Percentiles rank a stretch among this genome's conserved stretches.
phyloP scores from a whole-genome alignment of 2,797 vertebrate genomes.

The Arvicola amphibius region DNA sequence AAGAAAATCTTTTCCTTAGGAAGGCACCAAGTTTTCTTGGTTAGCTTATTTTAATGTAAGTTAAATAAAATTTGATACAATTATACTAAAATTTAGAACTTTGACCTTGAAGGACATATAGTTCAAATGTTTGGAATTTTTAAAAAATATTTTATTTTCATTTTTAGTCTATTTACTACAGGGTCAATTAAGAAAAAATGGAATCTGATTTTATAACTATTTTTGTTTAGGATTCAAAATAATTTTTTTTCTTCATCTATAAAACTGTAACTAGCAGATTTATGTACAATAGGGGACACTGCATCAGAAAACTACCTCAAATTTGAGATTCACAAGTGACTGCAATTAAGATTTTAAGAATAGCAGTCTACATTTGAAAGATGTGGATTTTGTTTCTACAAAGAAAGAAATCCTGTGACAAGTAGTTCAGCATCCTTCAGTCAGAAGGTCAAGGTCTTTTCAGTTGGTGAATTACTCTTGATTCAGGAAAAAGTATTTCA shows the following conservation, averaged over 20 bases:
- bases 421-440: slow-evolving; percentile 4
- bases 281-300: not conserved
- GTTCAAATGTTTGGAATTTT: not conserved
- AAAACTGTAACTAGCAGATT: not conserved
- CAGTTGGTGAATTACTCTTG: slow-evolving; percentile 49
- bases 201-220: not conserved
- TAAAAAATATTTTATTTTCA: not conserved
- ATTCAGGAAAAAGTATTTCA: slow-evolving; percentile 65
- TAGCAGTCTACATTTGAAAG: not conserved
- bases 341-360: slow-evolving; percentile 1
- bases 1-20: not conserved
- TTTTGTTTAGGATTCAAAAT: not conserved
- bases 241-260: not conserved
- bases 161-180: not conserved
- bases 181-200: not conserved
- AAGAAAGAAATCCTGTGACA: slow-evolving; percentile 43
- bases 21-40: not conserved
- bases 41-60: not conserved
- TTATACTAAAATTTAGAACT: not conserved
- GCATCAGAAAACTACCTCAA: slow-evolving; percentile 3
- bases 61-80: not conserved
- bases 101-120: slow-evolving; percentile 13
- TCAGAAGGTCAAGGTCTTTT: slow-evolving; percentile 64
- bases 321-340: not conserved
- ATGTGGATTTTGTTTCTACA: not conserved